A percentile compares a stretch with the other conserved stretches of the same genome.
phyloP scores from a whole-genome alignment of 2,888 invertebrate species.

The Drosophila nigricruria region DNA sequence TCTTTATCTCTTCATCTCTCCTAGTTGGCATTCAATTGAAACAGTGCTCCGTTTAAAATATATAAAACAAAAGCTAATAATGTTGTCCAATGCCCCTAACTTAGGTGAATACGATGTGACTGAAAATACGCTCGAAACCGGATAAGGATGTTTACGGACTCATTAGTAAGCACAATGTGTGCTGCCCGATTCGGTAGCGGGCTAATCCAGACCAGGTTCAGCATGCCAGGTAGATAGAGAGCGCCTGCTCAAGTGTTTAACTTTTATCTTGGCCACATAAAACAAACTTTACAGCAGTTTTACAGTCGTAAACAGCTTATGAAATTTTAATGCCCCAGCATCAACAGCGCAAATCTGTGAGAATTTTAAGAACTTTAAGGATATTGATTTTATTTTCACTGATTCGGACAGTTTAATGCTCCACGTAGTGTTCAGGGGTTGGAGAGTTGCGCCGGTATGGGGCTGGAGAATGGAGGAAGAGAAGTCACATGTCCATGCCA shows the following conservation, averaged over 20 bases:
- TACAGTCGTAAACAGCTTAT: slow-evolving; percentile 76
- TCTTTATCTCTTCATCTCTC: background rate
- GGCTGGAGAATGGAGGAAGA: background rate
- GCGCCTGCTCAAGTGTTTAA: slow-evolving; percentile 37
- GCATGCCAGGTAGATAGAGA: background rate
- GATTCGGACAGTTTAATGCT: slow-evolving; percentile 69
- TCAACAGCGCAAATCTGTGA: slow-evolving; percentile 22
- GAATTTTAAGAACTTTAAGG: slow-evolving; percentile 45
- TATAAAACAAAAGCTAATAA: slow-evolving; percentile 19
- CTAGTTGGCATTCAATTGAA: background rate
- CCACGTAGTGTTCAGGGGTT: slow-evolving; percentile 30
- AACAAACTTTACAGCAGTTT: slow-evolving; percentile 69
- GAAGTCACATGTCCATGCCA: slow-evolving; percentile 47
- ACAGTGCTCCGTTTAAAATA: background rate
- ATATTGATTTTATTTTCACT: slow-evolving; percentile 63
- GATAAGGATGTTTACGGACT: slow-evolving; percentile 64
- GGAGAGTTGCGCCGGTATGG: background rate
- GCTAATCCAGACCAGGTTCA: slow-evolving; percentile 10
- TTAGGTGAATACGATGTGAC: background rate
- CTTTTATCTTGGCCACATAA: slow-evolving; percentile 64
- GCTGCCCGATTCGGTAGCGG: slow-evolving; percentile 36
- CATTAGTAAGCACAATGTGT: slow-evolving; percentile 69
- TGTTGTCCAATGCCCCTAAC: slow-evolving; percentile 16
- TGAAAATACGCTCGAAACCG: slow-evolving; percentile 40
- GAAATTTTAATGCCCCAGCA: slow-evolving; percentile 64